These are phyloP conservation scores for Ophioderma brevispina DNA, from an alignment of 35 echinoderm and acorn worm genomes.

Conservation along the genomic window DNA sequence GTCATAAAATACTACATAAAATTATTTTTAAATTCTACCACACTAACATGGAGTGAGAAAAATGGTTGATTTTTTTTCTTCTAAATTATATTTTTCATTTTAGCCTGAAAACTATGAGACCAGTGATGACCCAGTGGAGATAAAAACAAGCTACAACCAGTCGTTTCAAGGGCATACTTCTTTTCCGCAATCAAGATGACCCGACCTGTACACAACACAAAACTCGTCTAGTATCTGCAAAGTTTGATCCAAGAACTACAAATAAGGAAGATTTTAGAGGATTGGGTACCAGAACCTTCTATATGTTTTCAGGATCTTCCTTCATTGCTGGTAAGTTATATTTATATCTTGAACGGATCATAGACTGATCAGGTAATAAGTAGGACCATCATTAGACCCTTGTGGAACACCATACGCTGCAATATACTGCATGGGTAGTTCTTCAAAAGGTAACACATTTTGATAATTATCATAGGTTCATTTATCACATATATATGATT, in stretches of 20 bases:
- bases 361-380: background rate
- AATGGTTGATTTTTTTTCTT: constrained; percentile 10
- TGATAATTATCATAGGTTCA: no score
- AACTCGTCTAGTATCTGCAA: constrained; percentile 45
- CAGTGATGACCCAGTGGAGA: constrained; percentile 60
- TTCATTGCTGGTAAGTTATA: constrained; percentile 77
- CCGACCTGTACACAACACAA: constrained; percentile 48
- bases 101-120: constrained; percentile 71
- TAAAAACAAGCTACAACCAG: constrained; percentile 73
- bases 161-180: constrained; percentile 74
- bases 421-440: background rate
- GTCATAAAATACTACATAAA: no score
- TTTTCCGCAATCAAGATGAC: constrained; percentile 62
- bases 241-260: constrained; percentile 86
- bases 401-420: no score
- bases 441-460: no score
- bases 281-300: constrained; percentile 67
- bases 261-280: constrained; percentile 85
- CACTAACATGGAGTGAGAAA: no score
- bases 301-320: constrained; percentile 84
- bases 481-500: no score
- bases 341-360: background rate
- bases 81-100: no score
- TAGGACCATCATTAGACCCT: no score
- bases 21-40: no score